Conservation (phyloP, 2,797 vertebrate genomes). For the Myotis pilosus region DNA sequence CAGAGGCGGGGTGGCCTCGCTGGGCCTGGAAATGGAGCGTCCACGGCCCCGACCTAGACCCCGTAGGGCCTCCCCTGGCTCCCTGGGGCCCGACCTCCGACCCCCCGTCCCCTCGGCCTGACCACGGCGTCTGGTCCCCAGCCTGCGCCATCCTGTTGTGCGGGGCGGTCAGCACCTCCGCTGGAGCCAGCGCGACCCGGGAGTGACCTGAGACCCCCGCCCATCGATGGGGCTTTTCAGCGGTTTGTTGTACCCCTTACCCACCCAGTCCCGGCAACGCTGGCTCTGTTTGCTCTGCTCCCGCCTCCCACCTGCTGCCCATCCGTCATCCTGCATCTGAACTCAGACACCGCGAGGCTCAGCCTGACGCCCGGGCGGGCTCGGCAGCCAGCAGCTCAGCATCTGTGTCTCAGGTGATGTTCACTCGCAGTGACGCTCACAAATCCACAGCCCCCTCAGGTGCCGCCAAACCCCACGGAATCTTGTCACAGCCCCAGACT, state of each 20-base stretch:
- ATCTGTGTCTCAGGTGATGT: neutral
- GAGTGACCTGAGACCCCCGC: neutral
- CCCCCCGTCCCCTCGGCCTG: neutral
- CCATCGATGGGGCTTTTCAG: neutral
- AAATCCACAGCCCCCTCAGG: neutral
- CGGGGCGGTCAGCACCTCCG: neutral
- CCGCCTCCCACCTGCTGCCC: neutral
- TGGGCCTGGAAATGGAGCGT: neutral
- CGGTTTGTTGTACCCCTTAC: fast-evolving
- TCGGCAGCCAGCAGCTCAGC: neutral
- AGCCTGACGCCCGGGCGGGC: neutral
- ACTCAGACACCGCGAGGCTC: neutral
- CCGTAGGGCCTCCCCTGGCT: neutral
- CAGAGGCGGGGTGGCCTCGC: neutral
- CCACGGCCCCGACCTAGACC: no score
- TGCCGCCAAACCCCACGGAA: neutral
- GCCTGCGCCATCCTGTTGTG: neutral
- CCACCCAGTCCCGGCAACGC: no score
- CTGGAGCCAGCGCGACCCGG: neutral
- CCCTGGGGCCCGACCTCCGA: neutral
- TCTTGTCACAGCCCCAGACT: fast-evolving
- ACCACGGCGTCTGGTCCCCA: neutral
- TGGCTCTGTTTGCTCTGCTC: neutral
- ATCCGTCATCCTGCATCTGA: neutral
- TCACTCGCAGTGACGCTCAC: no score